Base-by-base conservation (phyloP, 64 coral and sea anemone genomes). In the Stichodactyla mertensii region DNA sequence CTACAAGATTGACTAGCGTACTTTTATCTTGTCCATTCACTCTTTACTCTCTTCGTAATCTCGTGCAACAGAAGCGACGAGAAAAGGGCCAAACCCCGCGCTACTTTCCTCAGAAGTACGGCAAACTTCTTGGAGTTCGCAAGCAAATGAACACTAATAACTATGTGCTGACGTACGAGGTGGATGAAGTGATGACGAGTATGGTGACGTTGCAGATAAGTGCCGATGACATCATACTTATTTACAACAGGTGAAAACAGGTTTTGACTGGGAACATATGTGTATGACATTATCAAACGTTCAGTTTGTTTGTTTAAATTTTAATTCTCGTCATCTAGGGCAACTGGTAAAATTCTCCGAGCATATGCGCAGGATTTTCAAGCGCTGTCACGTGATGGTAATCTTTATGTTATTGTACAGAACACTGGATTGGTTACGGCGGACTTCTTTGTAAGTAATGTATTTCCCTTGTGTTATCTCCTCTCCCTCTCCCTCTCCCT, bases 171-270 rank as follows among this genome's bases (percentile, higher is more conserved):
- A 89, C 90, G 4, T 99, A 95, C 79, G 97, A 99, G 57, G 86
- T 92, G 4, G 93, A 94, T 61, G 97, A 99, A 61, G 79, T 90
- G 77, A 89, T 92, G 86, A 89, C 93, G 5, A 94, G 93, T 61
- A 55, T 95, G 62, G 97, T 99, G 74, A 95, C 89, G 0, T 83
- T 99, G 70, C 93, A 99, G 81, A 99, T 99, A 36, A 99, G 97
- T 52, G 97, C 97, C 2, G 97, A 99, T 86, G 97, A 99, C 52
- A 83, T 99, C 26, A 92, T 99, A 70, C 93, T 99, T 54, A 94
- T 99, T 57, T 99, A 99, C 36, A 99, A 99, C 67, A 99, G 97
- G 97, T 99, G 36, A 10, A 31, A 74, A 2, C 22, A 74, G 14
- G 7, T 26, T 4, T 58, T 58, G 36, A 2, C 36, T 45, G 36